phyloP scores from a whole-genome alignment of 2,888 invertebrate species.

The Aelia acuminata region DNA sequence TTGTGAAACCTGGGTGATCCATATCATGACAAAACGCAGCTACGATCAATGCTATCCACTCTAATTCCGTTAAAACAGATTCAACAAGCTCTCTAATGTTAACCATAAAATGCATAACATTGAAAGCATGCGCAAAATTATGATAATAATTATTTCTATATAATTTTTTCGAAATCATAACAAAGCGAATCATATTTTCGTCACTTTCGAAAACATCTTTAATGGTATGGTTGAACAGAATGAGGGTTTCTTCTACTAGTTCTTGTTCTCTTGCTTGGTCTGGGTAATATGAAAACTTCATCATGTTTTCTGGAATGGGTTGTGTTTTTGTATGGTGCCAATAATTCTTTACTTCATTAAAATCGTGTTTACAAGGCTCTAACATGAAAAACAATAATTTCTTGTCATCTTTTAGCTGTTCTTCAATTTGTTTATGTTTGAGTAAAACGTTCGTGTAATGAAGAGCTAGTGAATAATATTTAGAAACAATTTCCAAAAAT shows the following conservation, averaged over 20 bases:
- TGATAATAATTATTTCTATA: constrained; percentile 55
- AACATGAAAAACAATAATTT: constrained; percentile 43
- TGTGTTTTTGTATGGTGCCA: not conserved
- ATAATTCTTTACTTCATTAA: not conserved
- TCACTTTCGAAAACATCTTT: constrained; percentile 16
- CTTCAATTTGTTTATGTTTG: not conserved
- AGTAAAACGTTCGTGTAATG: not conserved
- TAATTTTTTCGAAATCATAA: constrained; percentile 27
- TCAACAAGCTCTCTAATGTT: constrained; percentile 18
- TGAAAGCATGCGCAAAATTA: constrained; percentile 56
- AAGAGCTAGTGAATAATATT: constrained; percentile 47
- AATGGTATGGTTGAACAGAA: not conserved
- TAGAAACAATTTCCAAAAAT: constrained; percentile 16
- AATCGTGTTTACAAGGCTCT: constrained; percentile 35
- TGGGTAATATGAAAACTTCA: constrained; percentile 9
- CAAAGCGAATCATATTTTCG: constrained; percentile 39
- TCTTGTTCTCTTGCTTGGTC: not conserved
- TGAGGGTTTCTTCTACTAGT: constrained; percentile 1
- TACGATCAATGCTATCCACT: constrained; percentile 16
- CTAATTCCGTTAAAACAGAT: not conserved
- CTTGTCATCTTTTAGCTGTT: not conserved
- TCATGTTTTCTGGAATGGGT: not conserved
- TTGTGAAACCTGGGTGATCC: constrained; percentile 56
- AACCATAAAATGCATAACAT: constrained; percentile 44
- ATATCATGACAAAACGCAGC: constrained; percentile 57